Conservation (phyloP, 2,113 vertebrate genomes). For the Telmatochromis brachygnathus region DNA sequence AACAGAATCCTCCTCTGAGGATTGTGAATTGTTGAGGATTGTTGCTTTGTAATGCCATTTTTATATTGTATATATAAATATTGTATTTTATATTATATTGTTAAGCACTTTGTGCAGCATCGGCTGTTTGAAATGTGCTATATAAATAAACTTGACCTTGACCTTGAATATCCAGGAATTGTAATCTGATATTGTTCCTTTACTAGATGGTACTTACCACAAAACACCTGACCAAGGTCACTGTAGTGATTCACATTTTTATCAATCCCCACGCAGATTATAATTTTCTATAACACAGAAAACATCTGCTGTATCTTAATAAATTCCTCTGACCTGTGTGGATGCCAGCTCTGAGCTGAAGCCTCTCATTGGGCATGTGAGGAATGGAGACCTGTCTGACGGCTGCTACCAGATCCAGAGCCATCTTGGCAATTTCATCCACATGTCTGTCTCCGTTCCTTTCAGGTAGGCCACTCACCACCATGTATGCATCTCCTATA, state of each 20-base stretch:
- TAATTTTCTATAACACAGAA: neutral
- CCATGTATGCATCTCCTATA: slow-evolving; percentile 88
- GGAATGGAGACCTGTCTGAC: slow-evolving; percentile 81
- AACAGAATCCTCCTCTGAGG: neutral
- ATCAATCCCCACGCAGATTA: neutral
- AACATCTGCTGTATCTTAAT: neutral
- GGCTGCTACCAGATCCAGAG: slow-evolving; percentile 82
- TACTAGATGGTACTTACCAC: neutral
- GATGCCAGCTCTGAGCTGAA: slow-evolving; percentile 81
- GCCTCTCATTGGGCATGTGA: slow-evolving; percentile 74
- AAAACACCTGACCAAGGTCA: neutral
- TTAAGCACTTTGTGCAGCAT: neutral
- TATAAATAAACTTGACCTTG: neutral
- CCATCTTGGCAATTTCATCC: slow-evolving; percentile 84
- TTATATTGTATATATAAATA: neutral
- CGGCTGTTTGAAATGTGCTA: neutral
- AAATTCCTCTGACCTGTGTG: slow-evolving; percentile 75
- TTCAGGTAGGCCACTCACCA: slow-evolving; percentile 83
- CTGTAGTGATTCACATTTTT: neutral
- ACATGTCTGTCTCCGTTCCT: slow-evolving; percentile 78
- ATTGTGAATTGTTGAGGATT: neutral
- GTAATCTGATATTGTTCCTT: neutral
- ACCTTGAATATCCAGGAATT: neutral
- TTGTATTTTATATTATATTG: neutral
- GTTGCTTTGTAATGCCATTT: neutral